Evolutionary conservation across 2,888 invertebrate species (phyloP).

Genomic region (Cantharis rufa): DNA sequence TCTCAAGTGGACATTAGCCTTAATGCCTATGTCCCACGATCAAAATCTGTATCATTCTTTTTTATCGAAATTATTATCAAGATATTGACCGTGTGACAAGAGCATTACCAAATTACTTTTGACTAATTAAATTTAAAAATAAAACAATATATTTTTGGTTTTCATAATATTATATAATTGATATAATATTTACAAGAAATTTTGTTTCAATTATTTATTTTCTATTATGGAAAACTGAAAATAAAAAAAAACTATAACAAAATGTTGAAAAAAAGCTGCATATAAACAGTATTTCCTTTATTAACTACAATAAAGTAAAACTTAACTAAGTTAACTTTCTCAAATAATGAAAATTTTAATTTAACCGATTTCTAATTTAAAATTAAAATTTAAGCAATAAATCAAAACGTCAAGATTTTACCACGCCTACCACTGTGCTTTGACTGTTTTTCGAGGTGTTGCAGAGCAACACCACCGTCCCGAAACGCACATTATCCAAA

Average conservation of each 20-base stretch:
- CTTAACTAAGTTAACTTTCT: background rate
- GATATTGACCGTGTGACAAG: too few species aligned
- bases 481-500: constrained; percentile 32
- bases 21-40: too few species aligned
- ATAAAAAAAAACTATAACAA: background rate
- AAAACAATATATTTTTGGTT: too few species aligned
- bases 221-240: background rate
- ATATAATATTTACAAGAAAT: background rate
- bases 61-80: too few species aligned
- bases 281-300: background rate
- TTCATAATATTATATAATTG: too few species aligned
- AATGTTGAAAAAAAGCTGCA: background rate
- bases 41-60: too few species aligned
- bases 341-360: constrained; percentile 29
- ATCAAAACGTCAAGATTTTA: constrained; percentile 43
- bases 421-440: constrained; percentile 42
- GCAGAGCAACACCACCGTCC: constrained; percentile 30
- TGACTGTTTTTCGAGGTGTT: constrained; percentile 41
- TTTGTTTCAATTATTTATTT: background rate
- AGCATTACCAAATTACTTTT: too few species aligned
- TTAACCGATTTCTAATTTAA: constrained; percentile 40
- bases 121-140: too few species aligned
- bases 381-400: constrained; percentile 47
- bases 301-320: background rate
- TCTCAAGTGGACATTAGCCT: too few species aligned